Conservation (phyloP, 2,888 invertebrate species). For the Meta bourneti region DNA sequence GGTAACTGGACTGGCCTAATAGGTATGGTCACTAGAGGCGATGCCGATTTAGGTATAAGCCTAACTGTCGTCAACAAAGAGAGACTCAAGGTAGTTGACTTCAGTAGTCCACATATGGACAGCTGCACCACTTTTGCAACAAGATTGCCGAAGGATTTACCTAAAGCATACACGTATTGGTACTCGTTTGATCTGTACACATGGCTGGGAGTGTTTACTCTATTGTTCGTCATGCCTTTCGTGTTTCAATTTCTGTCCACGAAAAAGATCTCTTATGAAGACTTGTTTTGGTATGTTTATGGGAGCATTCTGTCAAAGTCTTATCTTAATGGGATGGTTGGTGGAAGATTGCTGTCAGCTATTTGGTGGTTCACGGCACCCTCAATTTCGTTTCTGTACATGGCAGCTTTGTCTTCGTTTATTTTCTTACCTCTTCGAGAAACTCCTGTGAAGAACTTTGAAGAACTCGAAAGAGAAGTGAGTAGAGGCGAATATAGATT, state of each 20-base stretch:
- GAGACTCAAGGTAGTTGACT: background rate
- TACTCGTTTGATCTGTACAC: background rate
- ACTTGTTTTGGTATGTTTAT: background rate
- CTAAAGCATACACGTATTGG: background rate
- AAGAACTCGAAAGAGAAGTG: background rate
- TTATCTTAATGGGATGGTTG: background rate
- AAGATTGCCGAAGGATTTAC: background rate
- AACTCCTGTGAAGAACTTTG: background rate
- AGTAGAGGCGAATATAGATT: background rate
- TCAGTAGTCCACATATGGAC: background rate
- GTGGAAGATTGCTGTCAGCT: background rate
- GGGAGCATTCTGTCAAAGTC: background rate
- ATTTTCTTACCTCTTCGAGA: background rate
- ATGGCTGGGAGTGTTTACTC: background rate
- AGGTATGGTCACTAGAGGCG: background rate
- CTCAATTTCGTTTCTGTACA: background rate
- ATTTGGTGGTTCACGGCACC: background rate
- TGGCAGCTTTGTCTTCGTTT: background rate
- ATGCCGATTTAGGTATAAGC: background rate
- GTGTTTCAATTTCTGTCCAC: background rate
- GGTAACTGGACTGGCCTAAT: slow-evolving; percentile 17
- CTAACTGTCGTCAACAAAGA: background rate
- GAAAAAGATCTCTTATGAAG: background rate
- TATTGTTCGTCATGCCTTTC: background rate
- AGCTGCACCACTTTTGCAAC: background rate